Base-by-base conservation (phyloP, 2,888 invertebrate species). In the Tetragonisca angustula region DNA sequence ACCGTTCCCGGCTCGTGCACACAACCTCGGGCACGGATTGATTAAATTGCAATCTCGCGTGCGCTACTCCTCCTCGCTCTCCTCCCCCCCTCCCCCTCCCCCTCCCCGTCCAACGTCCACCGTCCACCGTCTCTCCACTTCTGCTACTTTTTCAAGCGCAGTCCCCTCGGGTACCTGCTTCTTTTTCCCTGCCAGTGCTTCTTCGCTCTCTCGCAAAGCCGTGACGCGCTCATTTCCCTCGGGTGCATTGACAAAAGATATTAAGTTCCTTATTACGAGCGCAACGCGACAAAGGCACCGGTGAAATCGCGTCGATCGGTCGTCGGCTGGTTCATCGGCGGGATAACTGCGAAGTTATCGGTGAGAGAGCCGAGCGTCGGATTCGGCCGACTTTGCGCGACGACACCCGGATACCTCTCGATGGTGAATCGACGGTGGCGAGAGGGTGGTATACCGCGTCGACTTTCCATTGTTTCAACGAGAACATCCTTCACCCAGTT, bases 31-130 rank as follows among this genome's bases (percentile, higher is more conserved):
- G 67, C 61, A 52, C 49, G 52, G 86, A 85, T 85, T 85, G 86
- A 86, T 86, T 85, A 85, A 86, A 81, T 85, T 86, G 85, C 84
- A 77, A 85, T 82, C 79, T 81, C 73, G 62, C 73, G 79, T 73
- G 72, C 71, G 43, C 32, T 27, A 24, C 36, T 21, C 4, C 13
- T n/a, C 1, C 0, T 62, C 5, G 24, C 6, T n/a, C n/a, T n/a
- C n/a, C n/a, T n/a, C n/a, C n/a, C n/a, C n/a, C n/a, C n/a, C n/a
- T n/a, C n/a, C n/a, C n/a, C n/a, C n/a, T n/a, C n/a, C n/a, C n/a
- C n/a, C n/a, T n/a, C n/a, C n/a, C n/a, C n/a, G n/a, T n/a, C n/a
- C n/a, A n/a, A n/a, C n/a, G n/a, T n/a, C n/a, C 2, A 5, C 6
- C 24, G 6, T 1, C 17, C 17, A n/a, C 27, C 27, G 24, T 27